Conservation (phyloP, 2,113 vertebrate species). For the Thalassarche chlororhynchos region DNA sequence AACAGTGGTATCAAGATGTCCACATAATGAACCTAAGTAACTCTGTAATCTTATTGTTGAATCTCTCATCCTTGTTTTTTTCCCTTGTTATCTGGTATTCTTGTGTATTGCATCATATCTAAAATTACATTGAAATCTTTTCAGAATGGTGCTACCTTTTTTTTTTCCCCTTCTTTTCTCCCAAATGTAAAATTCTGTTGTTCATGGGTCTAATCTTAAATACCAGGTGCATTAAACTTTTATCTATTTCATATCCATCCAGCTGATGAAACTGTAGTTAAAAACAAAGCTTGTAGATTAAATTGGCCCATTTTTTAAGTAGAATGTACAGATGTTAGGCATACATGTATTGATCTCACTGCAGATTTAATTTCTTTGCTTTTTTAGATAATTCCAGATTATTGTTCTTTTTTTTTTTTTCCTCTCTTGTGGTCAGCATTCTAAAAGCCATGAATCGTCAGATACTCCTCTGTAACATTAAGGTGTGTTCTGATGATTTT, state of each 20-base stretch:
- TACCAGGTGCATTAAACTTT: neutral
- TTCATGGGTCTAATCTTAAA: neutral
- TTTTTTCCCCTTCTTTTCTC: neutral
- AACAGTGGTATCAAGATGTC: neutral
- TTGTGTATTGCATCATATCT: neutral
- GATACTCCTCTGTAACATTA: neutral
- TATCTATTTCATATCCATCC: neutral
- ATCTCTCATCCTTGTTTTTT: neutral
- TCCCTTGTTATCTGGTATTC: neutral
- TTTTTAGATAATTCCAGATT: neutral
- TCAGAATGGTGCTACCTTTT: neutral
- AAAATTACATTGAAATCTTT: neutral
- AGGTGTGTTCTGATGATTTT: neutral
- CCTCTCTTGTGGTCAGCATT: neutral
- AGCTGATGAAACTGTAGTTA: neutral
- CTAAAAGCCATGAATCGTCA: neutral
- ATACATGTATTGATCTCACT: neutral
- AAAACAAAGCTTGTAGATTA: neutral
- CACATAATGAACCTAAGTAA: neutral
- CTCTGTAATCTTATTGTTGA: neutral
- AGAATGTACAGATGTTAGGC: neutral
- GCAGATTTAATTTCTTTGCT: neutral
- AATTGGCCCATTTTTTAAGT: neutral
- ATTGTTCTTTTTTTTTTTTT: neutral
- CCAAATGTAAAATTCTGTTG: neutral